Percentiles rank a stretch among this genome's conserved stretches.
These are phyloP conservation scores for Phoxinus phoxinus DNA, from an alignment of 2,113 vertebrate species.

Conservation along the genomic window DNA sequence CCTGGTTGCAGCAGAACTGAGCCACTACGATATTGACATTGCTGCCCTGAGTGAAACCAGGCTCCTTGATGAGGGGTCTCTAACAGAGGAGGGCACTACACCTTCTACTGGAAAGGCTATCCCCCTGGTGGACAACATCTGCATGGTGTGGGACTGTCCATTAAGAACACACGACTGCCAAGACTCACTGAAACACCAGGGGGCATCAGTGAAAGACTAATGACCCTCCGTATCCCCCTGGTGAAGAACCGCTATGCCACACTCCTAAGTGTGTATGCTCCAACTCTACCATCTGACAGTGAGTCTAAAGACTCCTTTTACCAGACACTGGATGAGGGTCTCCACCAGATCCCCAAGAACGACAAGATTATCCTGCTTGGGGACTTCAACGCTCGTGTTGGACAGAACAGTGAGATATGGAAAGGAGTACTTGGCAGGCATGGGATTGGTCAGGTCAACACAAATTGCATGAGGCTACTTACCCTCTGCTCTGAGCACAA, in stretches of 20 bases:
- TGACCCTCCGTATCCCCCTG: too few species aligned
- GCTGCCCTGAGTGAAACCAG: constrained; percentile 22
- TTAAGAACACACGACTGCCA: neutral
- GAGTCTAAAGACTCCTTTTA: too few species aligned
- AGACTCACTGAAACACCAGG: neutral
- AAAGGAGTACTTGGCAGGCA: neutral
- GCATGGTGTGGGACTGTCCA: neutral
- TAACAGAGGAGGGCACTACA: constrained; percentile 29
- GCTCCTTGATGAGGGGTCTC: constrained; percentile 36
- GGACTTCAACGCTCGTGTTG: neutral
- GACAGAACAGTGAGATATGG: neutral
- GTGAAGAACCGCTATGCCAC: too few species aligned
- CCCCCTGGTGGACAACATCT: too few species aligned
- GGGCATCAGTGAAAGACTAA: constrained; percentile 36
- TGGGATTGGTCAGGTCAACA: too few species aligned
- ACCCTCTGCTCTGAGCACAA: too few species aligned
- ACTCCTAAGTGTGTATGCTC: neutral
- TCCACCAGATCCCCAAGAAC: too few species aligned
- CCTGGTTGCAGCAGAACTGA: neutral
- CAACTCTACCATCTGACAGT: neutral
- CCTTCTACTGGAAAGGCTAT: neutral
- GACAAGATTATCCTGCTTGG: too few species aligned
- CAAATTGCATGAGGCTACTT: too few species aligned
- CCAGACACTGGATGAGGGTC: too few species aligned
- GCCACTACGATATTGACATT: too few species aligned